Percentiles rank a stretch among this genome's conserved stretches.
Evolutionary conservation across 2,113 vertebrate species (phyloP).

Genomic region (Chloropsis hardwickii): DNA sequence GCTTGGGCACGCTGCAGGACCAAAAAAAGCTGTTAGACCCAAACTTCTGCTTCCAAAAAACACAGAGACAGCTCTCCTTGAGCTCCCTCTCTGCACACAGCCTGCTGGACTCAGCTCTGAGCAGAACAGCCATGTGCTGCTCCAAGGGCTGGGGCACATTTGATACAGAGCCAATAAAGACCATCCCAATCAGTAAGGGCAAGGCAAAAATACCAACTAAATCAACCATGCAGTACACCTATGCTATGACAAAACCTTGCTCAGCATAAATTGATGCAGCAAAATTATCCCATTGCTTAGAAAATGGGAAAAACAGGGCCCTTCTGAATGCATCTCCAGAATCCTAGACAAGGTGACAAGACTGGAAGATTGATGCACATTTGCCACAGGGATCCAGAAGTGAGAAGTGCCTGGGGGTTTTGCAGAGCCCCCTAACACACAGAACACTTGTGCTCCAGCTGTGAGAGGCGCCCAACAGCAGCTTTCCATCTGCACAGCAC

Average conservation of each 20-base stretch:
- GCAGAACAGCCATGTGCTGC: background rate
- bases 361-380: background rate
- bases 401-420: background rate
- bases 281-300: background rate
- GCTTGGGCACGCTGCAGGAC: conserved; percentile 87
- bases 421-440: background rate
- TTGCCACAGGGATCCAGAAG: background rate
- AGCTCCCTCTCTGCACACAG: background rate
- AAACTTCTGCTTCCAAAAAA: background rate
- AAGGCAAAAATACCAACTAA: background rate
- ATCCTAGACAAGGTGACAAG: background rate
- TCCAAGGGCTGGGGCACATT: background rate
- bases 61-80: background rate
- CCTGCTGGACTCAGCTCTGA: background rate
- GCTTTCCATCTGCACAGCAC: background rate
- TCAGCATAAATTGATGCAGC: background rate
- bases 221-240: background rate
- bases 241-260: background rate
- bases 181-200: background rate
- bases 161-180: background rate
- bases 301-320: background rate
- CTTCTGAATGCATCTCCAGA: background rate
- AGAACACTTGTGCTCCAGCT: background rate
- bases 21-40: background rate
- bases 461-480: background rate